Evolutionary conservation across 2,113 vertebrate genomes (phyloP), one percentile per base, ranked within the genome.

Genomic region (Serinus canaria): DNA sequence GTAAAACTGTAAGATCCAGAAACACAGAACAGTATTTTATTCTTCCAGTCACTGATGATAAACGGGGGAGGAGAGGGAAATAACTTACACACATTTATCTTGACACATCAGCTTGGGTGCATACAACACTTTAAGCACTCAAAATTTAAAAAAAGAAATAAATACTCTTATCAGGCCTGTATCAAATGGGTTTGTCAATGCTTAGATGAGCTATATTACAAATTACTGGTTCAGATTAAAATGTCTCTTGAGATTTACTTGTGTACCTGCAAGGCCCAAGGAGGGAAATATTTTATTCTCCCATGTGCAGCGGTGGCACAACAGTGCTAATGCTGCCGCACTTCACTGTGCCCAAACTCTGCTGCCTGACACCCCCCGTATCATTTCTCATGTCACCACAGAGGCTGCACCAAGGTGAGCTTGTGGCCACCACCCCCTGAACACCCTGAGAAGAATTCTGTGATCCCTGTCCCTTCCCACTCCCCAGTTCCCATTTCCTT

Each of bases 121-220:
- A 83, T 41, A 52, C 82, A 86, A 83, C n/a, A 44, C n/a, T 89
- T 92, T 59, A 90, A 85, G 67, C 35, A 60, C 35, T 56, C 44
- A 66, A 93, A 86, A 83, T 78, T 69, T 3, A n/a, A 66, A 41
- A 60, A 21, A 50, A 67, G 14, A 43, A 50, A 10, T 25, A 59
- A 59, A 59, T 59, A 52, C 80, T 79, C 56, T 90, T 82, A 91
- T 90, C 87, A 92, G 10, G 20, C 10, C 55, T 89, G n/a, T 82
- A 94, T 88, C 88, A 95, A 94, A 95, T 94, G 63, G 84, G 94
- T 96, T 95, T 96, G 70, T 92, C 93, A 96, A 67, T 58, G 83
- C 59, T 92, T 64, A 56, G 49, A 7, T 94, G 94, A 96, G 73
- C 92, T 87, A 88, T 62, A 70, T 77, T 85, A 75, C 91, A 90